Base-by-base conservation (phyloP, 2,797 vertebrate species). In the Picus viridis region DNA sequence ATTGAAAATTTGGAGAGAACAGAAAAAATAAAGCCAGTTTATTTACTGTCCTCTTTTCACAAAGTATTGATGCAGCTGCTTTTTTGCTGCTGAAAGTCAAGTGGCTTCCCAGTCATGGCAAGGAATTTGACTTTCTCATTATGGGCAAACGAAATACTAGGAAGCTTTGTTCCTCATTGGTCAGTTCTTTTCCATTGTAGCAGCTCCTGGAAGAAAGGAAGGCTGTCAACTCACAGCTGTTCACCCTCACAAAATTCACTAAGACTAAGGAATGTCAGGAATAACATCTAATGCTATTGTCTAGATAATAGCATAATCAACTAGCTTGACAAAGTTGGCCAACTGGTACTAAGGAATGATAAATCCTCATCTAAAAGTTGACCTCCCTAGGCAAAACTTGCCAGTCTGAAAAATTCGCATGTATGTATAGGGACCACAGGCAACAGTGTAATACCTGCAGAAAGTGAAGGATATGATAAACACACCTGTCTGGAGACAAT, bases 101-200 rank as follows among this genome's bases (percentile, higher is more conserved):
- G 59, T 2, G 16, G 56, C 56, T 93, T 93, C 76, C 73, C 85
- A 93, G 85, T 76, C 47, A 0, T 69, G 79, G 84, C 73, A 81
- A 89, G 43, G 73, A 95, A 89, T 92, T 89, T 65, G 61, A 75
- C 72, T 74, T 89, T 86, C 82, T 88, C 59, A 92, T 75, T 36
- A 83, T 8, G 15, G 83, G 34, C 47, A 83, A 63, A 75, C 23
- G 53, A 72, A 93, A 91, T 67, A 92, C 39, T 59, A 62, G 34
- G 34, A 93, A 92, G 92, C 63, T 85, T 83, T 91, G 70, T 86
- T 92, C 11, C 36, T 69, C 4, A 0, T 34, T 65, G 82, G 59
- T 70, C 54, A 39, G 49, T 39, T 83, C 59, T 86, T 80, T 87
- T n/a, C 43, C 47, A 23, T 22, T 39, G 39, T 39, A 39, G 39